Conservation (phyloP, 2,113 vertebrate species). For the Bothrops jararaca region DNA sequence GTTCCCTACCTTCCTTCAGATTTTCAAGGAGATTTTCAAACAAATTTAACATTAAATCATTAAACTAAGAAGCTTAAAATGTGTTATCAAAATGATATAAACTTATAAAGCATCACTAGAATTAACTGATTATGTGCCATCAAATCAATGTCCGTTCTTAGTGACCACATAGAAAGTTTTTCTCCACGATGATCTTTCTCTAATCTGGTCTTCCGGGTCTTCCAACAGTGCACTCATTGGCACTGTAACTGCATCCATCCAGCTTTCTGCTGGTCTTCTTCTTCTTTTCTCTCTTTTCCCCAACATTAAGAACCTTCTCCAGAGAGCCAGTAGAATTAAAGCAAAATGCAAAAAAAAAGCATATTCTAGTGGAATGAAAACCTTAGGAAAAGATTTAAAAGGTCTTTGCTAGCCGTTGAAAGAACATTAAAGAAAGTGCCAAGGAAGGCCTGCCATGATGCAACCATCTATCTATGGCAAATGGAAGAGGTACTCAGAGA, state of each 20-base stretch:
- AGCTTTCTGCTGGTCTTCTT: not conserved
- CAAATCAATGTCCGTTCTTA: not conserved
- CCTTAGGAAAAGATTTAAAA: not conserved
- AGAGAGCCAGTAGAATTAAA: not conserved
- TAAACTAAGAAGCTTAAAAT: not conserved
- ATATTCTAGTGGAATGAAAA: not conserved
- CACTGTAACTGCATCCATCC: not conserved
- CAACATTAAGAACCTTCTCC: not conserved
- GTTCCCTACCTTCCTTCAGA: not conserved
- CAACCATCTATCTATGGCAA: not conserved
- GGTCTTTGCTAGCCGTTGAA: not conserved
- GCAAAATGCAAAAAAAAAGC: not conserved
- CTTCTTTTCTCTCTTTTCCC: not conserved
- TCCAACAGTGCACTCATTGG: not conserved
- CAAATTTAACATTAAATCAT: not conserved
- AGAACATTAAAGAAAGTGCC: not conserved
- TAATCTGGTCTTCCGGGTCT: not conserved
- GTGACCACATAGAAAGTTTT: not conserved
- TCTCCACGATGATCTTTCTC: not conserved
- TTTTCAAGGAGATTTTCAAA: not conserved
- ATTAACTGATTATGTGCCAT: not conserved
- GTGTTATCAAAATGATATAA: not conserved
- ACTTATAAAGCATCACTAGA: not conserved
- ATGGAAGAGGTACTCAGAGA: not conserved
- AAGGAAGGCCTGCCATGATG: not conserved